Percentiles rank a stretch among this genome's conserved stretches.
Evolutionary conservation across 2,113 vertebrate species (phyloP).

Genomic region (Vanacampus margaritifer): DNA sequence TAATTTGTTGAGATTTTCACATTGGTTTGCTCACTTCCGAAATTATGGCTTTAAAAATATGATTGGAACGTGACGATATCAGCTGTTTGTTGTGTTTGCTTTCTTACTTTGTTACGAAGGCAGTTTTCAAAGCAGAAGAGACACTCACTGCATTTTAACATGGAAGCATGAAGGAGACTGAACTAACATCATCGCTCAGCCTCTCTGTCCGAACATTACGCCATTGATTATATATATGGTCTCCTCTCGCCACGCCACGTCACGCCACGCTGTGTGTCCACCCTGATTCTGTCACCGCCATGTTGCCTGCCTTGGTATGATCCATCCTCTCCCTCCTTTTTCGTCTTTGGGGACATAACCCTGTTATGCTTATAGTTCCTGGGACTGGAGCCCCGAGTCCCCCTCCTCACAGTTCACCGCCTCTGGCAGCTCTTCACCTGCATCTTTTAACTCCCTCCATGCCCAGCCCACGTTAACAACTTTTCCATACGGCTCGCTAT

Average conservation of each 20-base stretch:
- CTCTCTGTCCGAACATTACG: constrained; percentile 14
- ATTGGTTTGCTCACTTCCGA: neutral
- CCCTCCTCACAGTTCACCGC: constrained; percentile 65
- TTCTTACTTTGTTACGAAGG: constrained; percentile 41
- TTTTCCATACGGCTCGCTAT: constrained; percentile 67
- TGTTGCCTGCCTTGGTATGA: constrained; percentile 48
- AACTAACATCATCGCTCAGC: constrained; percentile 39
- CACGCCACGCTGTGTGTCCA: constrained; percentile 48
- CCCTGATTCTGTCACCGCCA: constrained; percentile 49
- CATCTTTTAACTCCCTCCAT: constrained; percentile 76
- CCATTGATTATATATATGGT: neutral
- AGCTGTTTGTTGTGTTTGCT: neutral
- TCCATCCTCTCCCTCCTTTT: constrained; percentile 45
- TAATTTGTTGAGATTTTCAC: neutral
- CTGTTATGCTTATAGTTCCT: constrained; percentile 63
- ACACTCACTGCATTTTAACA: constrained; percentile 3
- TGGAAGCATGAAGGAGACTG: neutral
- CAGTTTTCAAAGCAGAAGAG: constrained; percentile 37
- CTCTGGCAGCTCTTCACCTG: constrained; percentile 69
- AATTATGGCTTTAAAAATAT: constrained; percentile 3
- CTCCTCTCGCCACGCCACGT: constrained; percentile 27
- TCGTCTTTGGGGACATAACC: constrained; percentile 40
- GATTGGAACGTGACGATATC: neutral
- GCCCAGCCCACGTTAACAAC: constrained; percentile 70
- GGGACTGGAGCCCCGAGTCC: constrained; percentile 67